These are phyloP conservation scores for Stictocephala bisonia DNA, from an alignment of 2,888 invertebrate species.

Conservation along the genomic window DNA sequence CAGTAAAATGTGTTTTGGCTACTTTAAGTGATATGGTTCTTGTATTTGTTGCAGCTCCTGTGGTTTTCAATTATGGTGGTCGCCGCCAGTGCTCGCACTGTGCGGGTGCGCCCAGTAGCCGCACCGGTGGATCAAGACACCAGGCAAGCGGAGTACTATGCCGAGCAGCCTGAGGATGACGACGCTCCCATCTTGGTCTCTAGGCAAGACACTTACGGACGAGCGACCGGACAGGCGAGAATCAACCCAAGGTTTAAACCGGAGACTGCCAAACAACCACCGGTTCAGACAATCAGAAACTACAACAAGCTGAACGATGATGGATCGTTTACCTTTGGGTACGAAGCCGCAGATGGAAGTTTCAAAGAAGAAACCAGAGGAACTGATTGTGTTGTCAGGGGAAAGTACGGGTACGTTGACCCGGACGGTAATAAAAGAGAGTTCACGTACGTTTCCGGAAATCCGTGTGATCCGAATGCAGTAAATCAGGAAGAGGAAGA, in stretches of 20 bases:
- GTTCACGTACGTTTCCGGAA: conserved; percentile 87
- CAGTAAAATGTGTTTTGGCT: too few relatives aligned
- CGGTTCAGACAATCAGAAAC: conserved; percentile 84
- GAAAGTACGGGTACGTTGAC: conserved; percentile 89
- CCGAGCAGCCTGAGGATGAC: conserved; percentile 63
- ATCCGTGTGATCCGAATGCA: conserved; percentile 88
- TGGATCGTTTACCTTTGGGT: conserved; percentile 86
- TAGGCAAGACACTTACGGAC: conserved; percentile 57
- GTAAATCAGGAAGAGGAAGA: conserved; percentile 75
- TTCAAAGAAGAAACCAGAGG: conserved; percentile 90
- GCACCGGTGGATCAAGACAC: conserved; percentile 65
- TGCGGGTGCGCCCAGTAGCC: conserved; percentile 67
- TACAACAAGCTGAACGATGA: conserved; percentile 87
- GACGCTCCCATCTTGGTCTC: conserved; percentile 59
- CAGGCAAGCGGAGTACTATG: conserved; percentile 64
- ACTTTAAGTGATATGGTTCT: too few relatives aligned
- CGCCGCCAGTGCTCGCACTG: conserved; percentile 65
- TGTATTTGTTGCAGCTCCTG: conserved; percentile 30
- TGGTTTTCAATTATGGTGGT: conserved; percentile 44
- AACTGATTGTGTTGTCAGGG: conserved; percentile 86
- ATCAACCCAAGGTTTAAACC: conserved; percentile 66
- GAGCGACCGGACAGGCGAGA: conserved; percentile 60
- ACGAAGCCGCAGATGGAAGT: conserved; percentile 86
- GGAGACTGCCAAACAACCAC: conserved; percentile 73
- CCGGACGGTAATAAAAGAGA: conserved; percentile 88